These are phyloP conservation scores for Ligdia adustata DNA, from an alignment of 2,888 invertebrate genomes.

Conservation along the genomic window DNA sequence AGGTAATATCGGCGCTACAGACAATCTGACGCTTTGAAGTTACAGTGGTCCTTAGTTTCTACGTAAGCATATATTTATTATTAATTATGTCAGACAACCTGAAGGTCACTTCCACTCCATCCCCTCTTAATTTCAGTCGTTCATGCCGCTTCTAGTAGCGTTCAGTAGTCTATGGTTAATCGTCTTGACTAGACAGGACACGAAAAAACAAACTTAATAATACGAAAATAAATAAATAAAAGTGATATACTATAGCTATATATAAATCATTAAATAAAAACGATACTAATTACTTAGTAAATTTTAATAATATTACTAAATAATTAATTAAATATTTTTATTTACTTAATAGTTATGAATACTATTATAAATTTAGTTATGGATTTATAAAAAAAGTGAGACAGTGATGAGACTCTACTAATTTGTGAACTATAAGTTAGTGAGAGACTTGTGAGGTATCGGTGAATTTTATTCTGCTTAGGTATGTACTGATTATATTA, in stretches of 20 bases:
- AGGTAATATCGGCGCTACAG: too few relatives aligned
- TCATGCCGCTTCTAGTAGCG: constrained; percentile 34
- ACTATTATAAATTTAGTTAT: background rate
- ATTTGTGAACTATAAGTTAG: constrained; percentile 16
- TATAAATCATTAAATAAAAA: too few relatives aligned
- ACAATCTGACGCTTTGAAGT: too few relatives aligned
- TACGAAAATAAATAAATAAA: constrained; percentile 8
- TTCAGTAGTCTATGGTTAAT: constrained; percentile 45
- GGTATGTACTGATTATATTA: constrained; percentile 3
- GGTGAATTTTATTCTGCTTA: background rate
- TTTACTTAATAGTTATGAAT: background rate
- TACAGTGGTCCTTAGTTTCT: too few relatives aligned
- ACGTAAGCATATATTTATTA: too few relatives aligned
- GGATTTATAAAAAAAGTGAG: constrained; percentile 1
- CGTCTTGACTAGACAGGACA: constrained; percentile 37
- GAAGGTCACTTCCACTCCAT: constrained; percentile 18
- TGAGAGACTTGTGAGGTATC: constrained; percentile 12
- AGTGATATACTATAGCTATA: background rate
- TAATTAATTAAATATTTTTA: background rate
- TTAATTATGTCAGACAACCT: constrained; percentile 1
- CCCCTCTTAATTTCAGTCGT: constrained; percentile 32
- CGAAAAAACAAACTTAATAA: background rate
- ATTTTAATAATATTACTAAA: background rate
- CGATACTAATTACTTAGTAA: too few relatives aligned
- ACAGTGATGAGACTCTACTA: constrained; percentile 9